phyloP scores from a whole-genome alignment of 2,113 vertebrate genomes.

The Aix galericulata region DNA sequence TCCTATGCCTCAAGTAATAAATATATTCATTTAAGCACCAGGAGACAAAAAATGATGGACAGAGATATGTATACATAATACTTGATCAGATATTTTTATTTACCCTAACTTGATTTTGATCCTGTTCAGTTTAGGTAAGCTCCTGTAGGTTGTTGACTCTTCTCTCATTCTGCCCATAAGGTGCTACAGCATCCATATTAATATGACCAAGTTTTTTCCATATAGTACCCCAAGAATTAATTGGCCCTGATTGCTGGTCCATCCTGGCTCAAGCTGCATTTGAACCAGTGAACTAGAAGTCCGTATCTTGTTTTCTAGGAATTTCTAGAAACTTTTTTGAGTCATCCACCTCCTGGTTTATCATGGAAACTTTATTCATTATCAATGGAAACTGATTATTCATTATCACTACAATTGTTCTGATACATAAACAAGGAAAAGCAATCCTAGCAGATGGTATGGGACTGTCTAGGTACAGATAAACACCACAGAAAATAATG shows the following conservation, averaged over 20 bases:
- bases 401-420: constrained; percentile 25
- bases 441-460: constrained; percentile 38
- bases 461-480: neutral
- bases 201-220: rapidly evolving
- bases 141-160: neutral
- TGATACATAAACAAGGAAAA: constrained; percentile 52
- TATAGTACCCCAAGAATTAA: neutral
- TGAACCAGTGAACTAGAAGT: neutral
- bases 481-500: neutral
- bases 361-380: constrained; percentile 43
- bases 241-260: neutral
- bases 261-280: neutral
- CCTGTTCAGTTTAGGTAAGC: neutral
- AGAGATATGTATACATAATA: neutral
- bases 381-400: constrained; percentile 28
- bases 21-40: neutral
- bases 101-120: neutral
- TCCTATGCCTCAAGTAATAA: neutral
- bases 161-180: neutral
- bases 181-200: neutral
- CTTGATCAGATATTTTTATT: neutral
- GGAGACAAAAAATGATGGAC: neutral
- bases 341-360: neutral
- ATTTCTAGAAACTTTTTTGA: neutral
- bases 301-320: neutral